Evolutionary conservation across 2,113 vertebrate genomes (phyloP).

Genomic region (Bothrops jararaca): DNA sequence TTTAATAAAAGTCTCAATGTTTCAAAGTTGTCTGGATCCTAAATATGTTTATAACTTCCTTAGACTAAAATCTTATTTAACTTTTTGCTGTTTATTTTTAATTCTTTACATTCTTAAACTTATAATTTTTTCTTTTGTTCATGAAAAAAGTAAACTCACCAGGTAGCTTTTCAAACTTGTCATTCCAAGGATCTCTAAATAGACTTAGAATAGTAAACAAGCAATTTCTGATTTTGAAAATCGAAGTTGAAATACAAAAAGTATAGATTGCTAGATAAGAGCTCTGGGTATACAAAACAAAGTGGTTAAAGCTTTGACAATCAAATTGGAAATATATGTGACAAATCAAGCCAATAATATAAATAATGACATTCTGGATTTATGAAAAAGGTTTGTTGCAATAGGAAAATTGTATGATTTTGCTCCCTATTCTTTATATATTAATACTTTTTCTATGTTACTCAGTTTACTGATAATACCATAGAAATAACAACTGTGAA

Average conservation of each 20-base stretch:
- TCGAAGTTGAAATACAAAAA: neutral
- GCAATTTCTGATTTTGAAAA: neutral
- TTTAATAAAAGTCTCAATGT: neutral
- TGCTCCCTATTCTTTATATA: neutral
- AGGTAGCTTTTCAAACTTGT: neutral
- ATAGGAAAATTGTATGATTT: neutral
- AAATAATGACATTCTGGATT: neutral
- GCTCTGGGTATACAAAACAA: neutral
- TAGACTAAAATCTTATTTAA: neutral
- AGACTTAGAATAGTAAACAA: neutral
- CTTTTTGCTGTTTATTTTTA: neutral
- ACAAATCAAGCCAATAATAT: neutral
- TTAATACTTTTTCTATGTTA: neutral
- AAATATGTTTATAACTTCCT: neutral
- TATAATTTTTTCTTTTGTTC: neutral
- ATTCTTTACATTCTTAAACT: neutral
- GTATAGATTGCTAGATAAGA: neutral
- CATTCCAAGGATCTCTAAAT: neutral
- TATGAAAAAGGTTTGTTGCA: neutral
- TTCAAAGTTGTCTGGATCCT: neutral
- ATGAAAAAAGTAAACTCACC: neutral
- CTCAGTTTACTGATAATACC: neutral
- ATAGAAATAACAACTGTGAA: neutral
- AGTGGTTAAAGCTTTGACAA: neutral
- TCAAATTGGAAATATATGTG: neutral